Base-by-base conservation (phyloP, 2,797 vertebrate genomes). In the Melanotaenia pygmaea region DNA sequence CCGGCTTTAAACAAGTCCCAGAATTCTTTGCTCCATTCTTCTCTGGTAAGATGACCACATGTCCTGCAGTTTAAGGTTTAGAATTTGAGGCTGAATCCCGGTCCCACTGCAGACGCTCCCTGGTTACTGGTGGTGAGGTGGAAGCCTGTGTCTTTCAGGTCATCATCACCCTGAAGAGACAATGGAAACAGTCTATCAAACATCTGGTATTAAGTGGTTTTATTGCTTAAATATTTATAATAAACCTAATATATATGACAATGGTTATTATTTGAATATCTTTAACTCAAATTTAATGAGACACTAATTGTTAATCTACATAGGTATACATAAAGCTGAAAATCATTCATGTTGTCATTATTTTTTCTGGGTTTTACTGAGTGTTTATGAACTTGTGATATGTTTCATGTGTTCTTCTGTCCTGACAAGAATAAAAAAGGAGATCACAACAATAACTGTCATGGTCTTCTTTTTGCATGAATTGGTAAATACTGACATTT, bases 31-130 rank as follows among this genome's bases (percentile, higher is more conserved):
- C 73, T 73, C 45, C 63, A 11, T 58, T 64, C 60, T 43, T 37
- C 60, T 69, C 59, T 5, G 38, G 13, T 13, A 4, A 6, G 24
- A 56, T 65, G 37, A 69, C 58, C 59, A 73, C 37, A 20, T 13
- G 24, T 74, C 54, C 71, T 62, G 56, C 61, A n/a, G 65, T 16
- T 50, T 3, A 8, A 2, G 4, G 43, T 71, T 96, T 89, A 99
- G 83, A 99, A 99, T 77, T 99, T 99, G 70, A 99, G 96, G 92
- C 97, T 99, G 91, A 99, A 99, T 34, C 98, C 98, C 0, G 97
- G 97, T 1, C 98, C 98, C 0, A 97, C 97, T 0, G 97, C 98
- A 0, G 98, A 99, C 0, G 93, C 97, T 35, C 98, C 98, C 89
- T 99, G 98, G 67, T 96, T 99, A 5, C 97, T 99, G 79, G 96